Conservation (phyloP, 2,888 invertebrate species). For the Lithosia quadra region DNA sequence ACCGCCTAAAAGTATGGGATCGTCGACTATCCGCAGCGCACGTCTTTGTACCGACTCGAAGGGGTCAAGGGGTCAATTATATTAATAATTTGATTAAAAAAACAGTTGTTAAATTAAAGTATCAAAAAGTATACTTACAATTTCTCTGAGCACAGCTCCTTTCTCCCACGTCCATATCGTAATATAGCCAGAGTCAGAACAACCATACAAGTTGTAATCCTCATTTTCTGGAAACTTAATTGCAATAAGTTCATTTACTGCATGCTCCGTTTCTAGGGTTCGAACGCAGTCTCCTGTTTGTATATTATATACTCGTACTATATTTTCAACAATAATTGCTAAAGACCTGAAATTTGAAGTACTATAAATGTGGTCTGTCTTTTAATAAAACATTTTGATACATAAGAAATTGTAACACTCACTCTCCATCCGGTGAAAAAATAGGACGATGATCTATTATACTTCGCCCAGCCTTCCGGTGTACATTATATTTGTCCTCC, state of each 20-base stretch:
- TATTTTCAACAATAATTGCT: conserved; percentile 78
- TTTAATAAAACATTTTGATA: background rate
- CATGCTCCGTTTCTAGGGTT: conserved; percentile 74
- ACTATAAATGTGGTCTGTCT: background rate
- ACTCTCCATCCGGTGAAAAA: conserved; percentile 84
- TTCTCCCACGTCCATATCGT: conserved; percentile 83
- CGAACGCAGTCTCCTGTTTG: conserved; percentile 79
- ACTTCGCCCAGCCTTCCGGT: conserved; percentile 81
- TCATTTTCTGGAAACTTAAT: conserved; percentile 78
- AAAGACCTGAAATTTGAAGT: conserved; percentile 68
- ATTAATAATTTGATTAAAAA: background rate
- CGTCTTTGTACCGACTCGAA: no score
- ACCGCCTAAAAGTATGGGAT: no score
- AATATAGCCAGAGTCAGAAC: conserved; percentile 73
- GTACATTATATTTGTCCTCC: conserved; percentile 67
- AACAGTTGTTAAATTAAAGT: background rate
- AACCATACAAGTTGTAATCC: conserved; percentile 78
- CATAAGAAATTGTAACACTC: conserved; percentile 50
- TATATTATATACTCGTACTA: conserved; percentile 78
- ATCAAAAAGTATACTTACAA: conserved; percentile 57
- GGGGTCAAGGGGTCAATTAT: no score
- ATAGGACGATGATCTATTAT: conserved; percentile 78
- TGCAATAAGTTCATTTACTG: conserved; percentile 67
- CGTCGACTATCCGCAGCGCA: no score
- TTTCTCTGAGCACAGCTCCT: conserved; percentile 80